Evolutionary conservation across 1,140 invertebrate genomes (phyloP), one percentile per base, ranked within the genome.

Genomic region (Bombus soroeensis): DNA sequence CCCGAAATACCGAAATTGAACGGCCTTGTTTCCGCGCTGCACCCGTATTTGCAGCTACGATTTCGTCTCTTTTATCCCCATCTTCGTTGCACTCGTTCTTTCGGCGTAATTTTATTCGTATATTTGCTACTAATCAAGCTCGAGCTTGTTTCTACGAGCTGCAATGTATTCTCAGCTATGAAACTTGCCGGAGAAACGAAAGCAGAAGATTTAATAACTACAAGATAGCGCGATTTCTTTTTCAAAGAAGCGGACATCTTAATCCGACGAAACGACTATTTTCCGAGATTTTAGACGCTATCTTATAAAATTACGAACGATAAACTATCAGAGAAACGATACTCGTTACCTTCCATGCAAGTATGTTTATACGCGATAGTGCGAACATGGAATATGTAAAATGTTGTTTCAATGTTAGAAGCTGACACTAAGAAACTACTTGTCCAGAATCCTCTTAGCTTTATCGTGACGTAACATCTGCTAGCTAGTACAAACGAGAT

Each of bases 1-100:
- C 57, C 3, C 34, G 75, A 59, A 47, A 84, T 70, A 70, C 64
- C 53, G 64, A 79, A 84, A 84, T 79, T 84, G 82, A 84, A 84
- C 75, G n/a, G 64, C 47, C 64, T 28, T 68, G 64, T 78, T 70
- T 34, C 64, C 15, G 10, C 41, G n/a, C n/a, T 47, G 62, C 28
- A n/a, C 72, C 34, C 53, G 39, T 81, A 39, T 72, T 37, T 37
- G 5, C 66, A 22, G 28, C 37, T 37, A n/a, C 68, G 53, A 59
- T 59, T 64, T 32, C 43, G 43, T 57, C 25, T 22, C 32, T 53
- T 68, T 34, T 22, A 13, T 1, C 22, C 41, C 12, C 25, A 75
- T 41, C 47, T 57, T 75, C 39, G 28, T 43, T n/a, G 37, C 64
- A 4, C n/a, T 66, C 43, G 25, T 71, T 64, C 34, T 64, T 39